Base-by-base conservation (phyloP, 2,888 invertebrate species). In the Spicauda simplicius region DNA sequence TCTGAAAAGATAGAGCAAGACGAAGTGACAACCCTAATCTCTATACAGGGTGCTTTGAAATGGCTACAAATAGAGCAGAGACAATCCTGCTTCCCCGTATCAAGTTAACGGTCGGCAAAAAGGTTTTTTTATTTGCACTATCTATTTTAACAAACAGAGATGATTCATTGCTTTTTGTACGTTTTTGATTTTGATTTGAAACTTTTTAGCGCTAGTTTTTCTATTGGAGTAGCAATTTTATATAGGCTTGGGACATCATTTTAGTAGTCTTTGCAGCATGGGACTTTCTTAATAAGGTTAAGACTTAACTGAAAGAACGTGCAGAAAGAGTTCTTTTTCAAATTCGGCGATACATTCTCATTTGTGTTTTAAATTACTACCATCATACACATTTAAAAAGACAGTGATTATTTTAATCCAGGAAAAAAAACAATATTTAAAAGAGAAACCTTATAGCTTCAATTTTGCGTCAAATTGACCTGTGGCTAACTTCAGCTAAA, bases 21-120 rank as follows among this genome's bases (percentile, higher is more conserved):
- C 30, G 6, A 4, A 12, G 12, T 20, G 64, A 37, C 58, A 64
- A 18, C 64, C 64, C 64, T 64, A 52, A 14, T 14, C 16, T 11
- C n/a, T 57, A 64, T 37, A 52, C 57, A 53, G 64, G 58, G 58
- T 64, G 58, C 41, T 64, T 64, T 58, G 57, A 53, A 64, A 64
- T 57, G 50, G 64, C 58, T 58, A 41, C 58, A 64, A 64, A 64
- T 58, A 64, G 64, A 64, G 53, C 64, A 56, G 41, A 58, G 64
- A 58, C 64, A 58, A 58, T 64, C 37, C 50, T 53, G 20, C 58
- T 52, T 41, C 53, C 53, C 53, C 18, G 64, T 52, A 58, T 58
- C 58, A 64, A 18, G 58, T 53, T 52, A 56, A 50, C 56, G 48
- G 48, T 50, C 41, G 20, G 64, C 50, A 50, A 59, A 64, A 41